These are phyloP conservation scores for Naso thynnoides DNA, from an alignment of 2,797 vertebrate species.

Conservation along the genomic window DNA sequence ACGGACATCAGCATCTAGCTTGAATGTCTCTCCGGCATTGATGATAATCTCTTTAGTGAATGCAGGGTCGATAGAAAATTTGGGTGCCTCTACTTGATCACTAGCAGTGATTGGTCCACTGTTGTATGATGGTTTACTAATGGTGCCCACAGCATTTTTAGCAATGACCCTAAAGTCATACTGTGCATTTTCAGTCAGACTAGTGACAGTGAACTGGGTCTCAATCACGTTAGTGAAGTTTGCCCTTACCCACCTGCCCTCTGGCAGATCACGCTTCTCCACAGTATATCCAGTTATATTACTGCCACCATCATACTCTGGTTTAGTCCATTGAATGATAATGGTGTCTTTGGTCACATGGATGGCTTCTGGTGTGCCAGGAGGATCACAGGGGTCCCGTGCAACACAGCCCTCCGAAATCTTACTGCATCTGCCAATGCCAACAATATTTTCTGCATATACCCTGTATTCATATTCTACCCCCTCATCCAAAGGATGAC, in stretches of 20 bases:
- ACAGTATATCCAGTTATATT: conserved; percentile 95
- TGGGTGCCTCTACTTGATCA: conserved; percentile 93
- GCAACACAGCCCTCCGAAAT: conserved; percentile 94
- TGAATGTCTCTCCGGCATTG: conserved; percentile 95
- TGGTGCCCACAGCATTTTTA: conserved; percentile 94
- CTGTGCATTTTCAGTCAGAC: conserved; percentile 94
- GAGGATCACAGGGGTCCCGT: conserved; percentile 96
- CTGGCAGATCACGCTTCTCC: conserved; percentile 97
- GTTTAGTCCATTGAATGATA: conserved; percentile 96
- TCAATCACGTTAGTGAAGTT: conserved; percentile 98
- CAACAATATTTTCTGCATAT: conserved; percentile 98
- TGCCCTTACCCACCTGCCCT: conserved; percentile 97
- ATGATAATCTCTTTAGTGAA: conserved; percentile 93
- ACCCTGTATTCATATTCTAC: conserved; percentile 97
- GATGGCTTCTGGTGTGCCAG: conserved; percentile 93
- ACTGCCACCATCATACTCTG: conserved; percentile 97
- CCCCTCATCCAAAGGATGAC: conserved; percentile 94
- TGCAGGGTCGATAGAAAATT: conserved; percentile 96
- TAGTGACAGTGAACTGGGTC: conserved; percentile 93
- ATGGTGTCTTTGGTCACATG: conserved; percentile 93
- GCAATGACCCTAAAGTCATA: conserved; percentile 99
- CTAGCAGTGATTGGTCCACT: conserved; percentile 96
- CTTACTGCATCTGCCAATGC: conserved; percentile 96
- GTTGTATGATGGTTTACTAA: conserved; percentile 97
- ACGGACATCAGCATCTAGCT: conserved; percentile 93